Base-by-base conservation (phyloP, 2,113 vertebrate genomes). In the Pongo abelii region DNA sequence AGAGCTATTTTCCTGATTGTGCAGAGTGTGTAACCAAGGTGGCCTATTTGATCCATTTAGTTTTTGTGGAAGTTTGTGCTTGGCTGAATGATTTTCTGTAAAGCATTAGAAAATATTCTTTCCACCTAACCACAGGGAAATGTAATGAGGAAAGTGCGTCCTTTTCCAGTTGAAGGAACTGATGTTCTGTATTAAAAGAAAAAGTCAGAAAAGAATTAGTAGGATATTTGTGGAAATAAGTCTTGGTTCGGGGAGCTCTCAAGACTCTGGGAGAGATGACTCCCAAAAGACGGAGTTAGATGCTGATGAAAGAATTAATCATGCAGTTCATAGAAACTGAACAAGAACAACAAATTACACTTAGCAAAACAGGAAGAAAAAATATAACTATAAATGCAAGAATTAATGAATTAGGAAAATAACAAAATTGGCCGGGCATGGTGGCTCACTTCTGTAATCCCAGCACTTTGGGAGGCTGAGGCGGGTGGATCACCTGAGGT, bases 21-120 rank as follows among this genome's bases (percentile, higher is more conserved):
- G 67, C 38, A 80, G 92, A 5, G 9, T 67, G 81, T 83, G 48
- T 38, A 57, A 52, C 23, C 84, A 96, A 74, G 79, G 55, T 89
- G 50, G 74, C 46, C 40, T 70, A 1, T 91, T 50, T n/a, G 12
- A 75, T 88, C 55, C 22, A 2, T 92, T 92, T 93, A 23, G 23
- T 88, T 92, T 89, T 69, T 84, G 17, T 48, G 43, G 79, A 90
- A 48, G 55, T 87, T 94, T 96, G 38, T 43, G 18, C 80, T 25
- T 27, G 32, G 8, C 38, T 72, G 48, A 88, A 46, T 1, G 11
- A 52, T 92, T 91, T 97, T 92, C 84, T 85, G 84, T 91, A 96
- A 94, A 75, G 20, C 52, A 86, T 67, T 61, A 85, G 77, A 75
- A 84, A 93, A 93, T 38, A 11, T 48, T 95, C 93, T 87, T 89